Base-by-base conservation (phyloP, 2,888 invertebrate species). In the Spicauda simplicius region DNA sequence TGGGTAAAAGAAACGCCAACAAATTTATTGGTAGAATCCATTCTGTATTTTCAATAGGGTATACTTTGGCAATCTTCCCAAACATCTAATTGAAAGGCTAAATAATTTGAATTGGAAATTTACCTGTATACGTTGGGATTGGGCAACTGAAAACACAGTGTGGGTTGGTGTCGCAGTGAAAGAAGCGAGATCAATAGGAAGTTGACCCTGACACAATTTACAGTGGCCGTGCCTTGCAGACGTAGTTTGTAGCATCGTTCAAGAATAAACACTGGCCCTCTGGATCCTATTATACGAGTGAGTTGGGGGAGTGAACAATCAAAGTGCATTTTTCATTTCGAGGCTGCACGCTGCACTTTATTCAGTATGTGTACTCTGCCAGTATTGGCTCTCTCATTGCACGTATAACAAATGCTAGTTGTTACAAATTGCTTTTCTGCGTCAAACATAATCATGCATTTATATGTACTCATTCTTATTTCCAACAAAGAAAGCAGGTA, bases 181-280 rank as follows among this genome's bases (percentile, higher is more conserved):
- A 90, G 87, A 88, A 89, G 81, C 78, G 83, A 82, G 88, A 88
- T 92, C 92, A 86, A 92, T 92, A 91, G 82, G 77, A 79, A 80
- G 77, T 75, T 87, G 88, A 90, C 92, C 92, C 86, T 92, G 92
- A 91, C 92, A 91, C 87, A 84, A 83, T 91, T 92, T 86, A 81
- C 84, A 87, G 82, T 85, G 81, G 85, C 85, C 83, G 83, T 85
- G 83, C 82, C 83, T 84, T 82, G 76, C 77, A 76, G 79, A 77
- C 79, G 80, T 77, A 78, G 80, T 80, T 74, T 79, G 85, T 80
- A 82, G 83, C 78, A 80, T 79, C 79, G 75, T 81, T 80, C 82
- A 82, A 88, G 86, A 87, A 91, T 88, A 90, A 88, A 90, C 86
- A 89, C 79, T 78, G 79, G 81, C 80, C 84, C 81, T 84, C 81